Evolutionary conservation across 2,888 invertebrate species (phyloP).

Genomic region (Aquatica leii): DNA sequence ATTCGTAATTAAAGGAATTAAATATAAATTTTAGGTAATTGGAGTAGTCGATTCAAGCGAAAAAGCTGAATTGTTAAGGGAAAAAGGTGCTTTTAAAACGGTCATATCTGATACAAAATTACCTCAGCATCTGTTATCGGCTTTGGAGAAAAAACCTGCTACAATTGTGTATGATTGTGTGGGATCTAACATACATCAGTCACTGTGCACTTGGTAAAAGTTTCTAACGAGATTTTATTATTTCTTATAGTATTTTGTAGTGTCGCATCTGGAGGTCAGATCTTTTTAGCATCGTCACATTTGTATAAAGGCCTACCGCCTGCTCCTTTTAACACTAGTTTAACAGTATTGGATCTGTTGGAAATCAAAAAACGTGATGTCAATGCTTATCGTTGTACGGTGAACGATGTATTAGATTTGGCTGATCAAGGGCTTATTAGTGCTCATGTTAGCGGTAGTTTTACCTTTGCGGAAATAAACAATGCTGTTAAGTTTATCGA

Average conservation of each 20-base stretch:
- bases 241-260: slow-evolving; percentile 55
- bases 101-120: slow-evolving; percentile 67
- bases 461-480: slow-evolving; percentile 66
- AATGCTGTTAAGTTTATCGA: slow-evolving; percentile 67
- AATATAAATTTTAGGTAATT: slow-evolving; percentile 64
- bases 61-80: slow-evolving; percentile 65
- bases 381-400: slow-evolving; percentile 63
- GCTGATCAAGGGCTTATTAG: slow-evolving; percentile 69
- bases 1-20: neutral
- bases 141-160: slow-evolving; percentile 68
- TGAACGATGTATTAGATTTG: slow-evolving; percentile 66
- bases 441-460: slow-evolving; percentile 66
- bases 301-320: slow-evolving; percentile 48
- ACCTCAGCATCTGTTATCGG: slow-evolving; percentile 64
- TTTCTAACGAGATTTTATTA: neutral
- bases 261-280: slow-evolving; percentile 64
- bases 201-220: slow-evolving; percentile 67
- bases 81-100: slow-evolving; percentile 71
- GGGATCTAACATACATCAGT: slow-evolving; percentile 68
- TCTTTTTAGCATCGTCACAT: slow-evolving; percentile 52
- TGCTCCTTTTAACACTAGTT: slow-evolving; percentile 51
- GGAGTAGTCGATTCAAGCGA: slow-evolving; percentile 73
- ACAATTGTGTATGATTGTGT: slow-evolving; percentile 72
- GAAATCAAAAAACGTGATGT: slow-evolving; percentile 60
- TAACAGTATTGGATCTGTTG: slow-evolving; percentile 52